Base-by-base conservation (phyloP, 2,113 vertebrate genomes). In the Sinocyclocheilus grahami region DNA sequence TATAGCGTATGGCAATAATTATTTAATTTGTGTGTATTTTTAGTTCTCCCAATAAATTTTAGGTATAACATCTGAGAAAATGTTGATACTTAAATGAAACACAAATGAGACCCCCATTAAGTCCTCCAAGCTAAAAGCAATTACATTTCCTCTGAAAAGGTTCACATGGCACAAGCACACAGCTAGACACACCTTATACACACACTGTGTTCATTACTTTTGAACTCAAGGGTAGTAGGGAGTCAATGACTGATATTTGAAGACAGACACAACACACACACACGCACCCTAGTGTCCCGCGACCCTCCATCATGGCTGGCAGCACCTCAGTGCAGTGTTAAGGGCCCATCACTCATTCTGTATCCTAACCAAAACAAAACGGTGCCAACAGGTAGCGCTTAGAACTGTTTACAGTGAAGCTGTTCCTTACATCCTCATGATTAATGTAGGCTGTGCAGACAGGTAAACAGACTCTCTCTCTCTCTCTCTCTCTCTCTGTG, bases 331-430 rank as follows among this genome's bases (percentile, higher is more conserved):
- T 4, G 5, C 91, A 71, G 89, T 91, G 82, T 88, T 88, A 53
- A 88, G 92, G 91, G 83, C 88, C 92, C 94, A 95, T 94, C 93
- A 86, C 92, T 94, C 94, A 95, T 92, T 93, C 93, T 91, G 90
- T 92, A 94, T 89, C 90, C 90, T 92, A 94, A 95, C 89, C 90
- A 96, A 95, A 97, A 96, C 90, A 95, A 95, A 94, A 93, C 88
- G 92, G 89, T 96, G 94, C 93, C 93, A 95, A 95, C 92, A 90
- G 93, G 93, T 93, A 94, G 94, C 96, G 96, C 97, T 97, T 95
- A 96, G 92, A 88, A 85, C 85, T 96, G 95, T 97, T 97, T 97
- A 96, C 92, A 96, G 90, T 89, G 90, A 94, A 89, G 22, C 86
- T 90, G 91, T 92, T 89, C 0, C 93, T 87, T 76, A 75, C 84